Evolutionary conservation across 2,888 invertebrate species (phyloP).

Genomic region (Lutraria lutraria): DNA sequence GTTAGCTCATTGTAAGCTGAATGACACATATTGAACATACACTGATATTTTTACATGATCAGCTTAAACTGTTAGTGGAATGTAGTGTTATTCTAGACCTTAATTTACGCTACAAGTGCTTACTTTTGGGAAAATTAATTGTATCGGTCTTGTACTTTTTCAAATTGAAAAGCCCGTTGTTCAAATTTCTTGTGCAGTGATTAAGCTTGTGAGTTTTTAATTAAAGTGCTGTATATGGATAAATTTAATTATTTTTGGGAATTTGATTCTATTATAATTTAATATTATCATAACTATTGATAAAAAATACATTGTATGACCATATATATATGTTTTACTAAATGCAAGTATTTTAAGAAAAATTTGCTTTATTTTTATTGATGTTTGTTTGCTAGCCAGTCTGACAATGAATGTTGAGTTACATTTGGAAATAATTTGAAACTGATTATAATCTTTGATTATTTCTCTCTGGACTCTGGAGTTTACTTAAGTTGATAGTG

Average conservation of each 20-base stretch:
- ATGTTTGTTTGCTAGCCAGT: neutral
- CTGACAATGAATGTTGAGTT: neutral
- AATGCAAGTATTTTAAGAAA: neutral
- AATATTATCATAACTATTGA: neutral
- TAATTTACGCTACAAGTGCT: neutral
- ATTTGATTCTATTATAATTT: neutral
- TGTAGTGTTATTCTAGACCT: neutral
- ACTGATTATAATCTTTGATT: neutral
- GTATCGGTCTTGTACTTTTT: neutral
- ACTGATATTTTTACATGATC: slow-evolving; percentile 23
- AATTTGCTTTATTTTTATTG: neutral
- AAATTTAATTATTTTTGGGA: neutral
- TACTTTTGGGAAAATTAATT: neutral
- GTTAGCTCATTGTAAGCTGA: neutral
- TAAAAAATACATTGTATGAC: neutral
- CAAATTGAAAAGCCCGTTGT: neutral
- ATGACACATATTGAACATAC: neutral
- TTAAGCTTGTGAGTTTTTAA: neutral
- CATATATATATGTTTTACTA: neutral
- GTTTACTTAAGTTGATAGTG: neutral
- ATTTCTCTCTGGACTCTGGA: neutral
- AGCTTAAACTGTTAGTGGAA: neutral
- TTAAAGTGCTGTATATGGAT: neutral
- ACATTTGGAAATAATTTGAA: neutral
- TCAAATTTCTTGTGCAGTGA: neutral